Percentiles rank a stretch among this genome's conserved stretches.
Evolutionary conservation across 2,888 invertebrate genomes (phyloP).

Genomic region (Ormyrus thymus): DNA sequence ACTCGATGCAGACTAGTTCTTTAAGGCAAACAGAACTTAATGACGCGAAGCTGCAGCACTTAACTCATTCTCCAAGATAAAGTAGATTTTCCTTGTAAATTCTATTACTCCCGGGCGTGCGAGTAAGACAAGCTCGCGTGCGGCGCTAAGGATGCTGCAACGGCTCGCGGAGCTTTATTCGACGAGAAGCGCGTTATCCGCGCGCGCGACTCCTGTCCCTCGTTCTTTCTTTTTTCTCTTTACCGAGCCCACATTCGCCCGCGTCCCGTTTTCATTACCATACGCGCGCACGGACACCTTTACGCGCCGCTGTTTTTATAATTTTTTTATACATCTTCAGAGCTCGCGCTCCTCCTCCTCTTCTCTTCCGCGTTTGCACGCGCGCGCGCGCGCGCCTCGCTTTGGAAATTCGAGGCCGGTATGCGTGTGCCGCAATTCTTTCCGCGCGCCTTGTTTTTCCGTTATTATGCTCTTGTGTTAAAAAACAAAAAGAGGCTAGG

Average conservation of each 20-base stretch:
- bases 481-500: no score
- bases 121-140: no score
- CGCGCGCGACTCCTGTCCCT: not conserved
- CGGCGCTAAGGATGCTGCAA: no score
- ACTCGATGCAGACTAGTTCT: no score
- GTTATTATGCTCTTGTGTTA: constrained; percentile 18
- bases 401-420: not conserved
- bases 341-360: not conserved
- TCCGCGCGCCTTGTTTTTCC: not conserved
- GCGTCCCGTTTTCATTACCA: not conserved
- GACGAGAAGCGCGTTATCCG: no score
- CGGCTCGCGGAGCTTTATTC: no score
- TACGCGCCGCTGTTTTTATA: not conserved
- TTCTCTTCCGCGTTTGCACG: not conserved
- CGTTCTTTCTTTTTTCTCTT: not conserved
- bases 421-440: not conserved
- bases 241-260: not conserved
- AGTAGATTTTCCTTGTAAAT: no score
- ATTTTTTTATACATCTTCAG: not conserved
- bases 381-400: not conserved
- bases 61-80: no score
- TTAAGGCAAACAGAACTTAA: no score
- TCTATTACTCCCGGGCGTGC: no score
- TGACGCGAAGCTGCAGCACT: no score
- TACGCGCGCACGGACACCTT: not conserved